Conservation (phyloP, 2,888 invertebrate species). For the Caenorhabditis auriculariae region DNA sequence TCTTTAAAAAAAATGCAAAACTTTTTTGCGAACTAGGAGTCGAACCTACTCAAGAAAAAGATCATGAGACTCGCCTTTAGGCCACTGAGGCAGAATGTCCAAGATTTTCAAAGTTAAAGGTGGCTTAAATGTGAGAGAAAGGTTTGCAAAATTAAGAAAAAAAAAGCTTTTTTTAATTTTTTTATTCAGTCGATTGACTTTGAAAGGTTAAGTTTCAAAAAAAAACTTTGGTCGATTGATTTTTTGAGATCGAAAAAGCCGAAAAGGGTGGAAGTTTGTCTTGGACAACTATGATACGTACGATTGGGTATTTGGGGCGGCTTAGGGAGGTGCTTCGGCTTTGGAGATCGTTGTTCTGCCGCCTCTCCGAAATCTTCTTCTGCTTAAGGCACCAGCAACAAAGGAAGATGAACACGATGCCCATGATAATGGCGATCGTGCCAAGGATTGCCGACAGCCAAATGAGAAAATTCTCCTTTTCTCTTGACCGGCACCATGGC, state of each 20-base stretch:
- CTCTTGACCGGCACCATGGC: slow-evolving; percentile 61
- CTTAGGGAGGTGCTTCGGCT: slow-evolving; percentile 18
- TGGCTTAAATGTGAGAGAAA: too few species aligned
- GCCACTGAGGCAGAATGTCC: too few species aligned
- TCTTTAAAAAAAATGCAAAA: too few species aligned
- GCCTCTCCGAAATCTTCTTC: slow-evolving; percentile 21
- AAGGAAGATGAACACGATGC: slow-evolving; percentile 30
- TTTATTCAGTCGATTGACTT: too few species aligned
- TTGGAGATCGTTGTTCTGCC: slow-evolving; percentile 9
- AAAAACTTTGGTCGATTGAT: too few species aligned
- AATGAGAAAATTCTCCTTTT: slow-evolving; percentile 61
- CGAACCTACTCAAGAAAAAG: too few species aligned
- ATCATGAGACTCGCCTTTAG: too few species aligned
- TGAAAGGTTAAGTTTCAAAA: too few species aligned
- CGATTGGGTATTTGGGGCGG: slow-evolving; percentile 8
- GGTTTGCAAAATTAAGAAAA: too few species aligned
- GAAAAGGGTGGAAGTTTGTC: neutral
- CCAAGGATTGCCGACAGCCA: slow-evolving; percentile 58
- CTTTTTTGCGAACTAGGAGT: too few species aligned
- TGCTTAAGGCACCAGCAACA: slow-evolving; percentile 48
- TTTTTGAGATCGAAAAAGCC: neutral
- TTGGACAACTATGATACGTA: slow-evolving; percentile 30
- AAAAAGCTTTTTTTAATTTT: too few species aligned
- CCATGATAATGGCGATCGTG: slow-evolving; percentile 33
- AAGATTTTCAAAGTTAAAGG: too few species aligned